Evolutionary conservation across 2,113 vertebrate species (phyloP).

Genomic region (Lophochroa leadbeateri): DNA sequence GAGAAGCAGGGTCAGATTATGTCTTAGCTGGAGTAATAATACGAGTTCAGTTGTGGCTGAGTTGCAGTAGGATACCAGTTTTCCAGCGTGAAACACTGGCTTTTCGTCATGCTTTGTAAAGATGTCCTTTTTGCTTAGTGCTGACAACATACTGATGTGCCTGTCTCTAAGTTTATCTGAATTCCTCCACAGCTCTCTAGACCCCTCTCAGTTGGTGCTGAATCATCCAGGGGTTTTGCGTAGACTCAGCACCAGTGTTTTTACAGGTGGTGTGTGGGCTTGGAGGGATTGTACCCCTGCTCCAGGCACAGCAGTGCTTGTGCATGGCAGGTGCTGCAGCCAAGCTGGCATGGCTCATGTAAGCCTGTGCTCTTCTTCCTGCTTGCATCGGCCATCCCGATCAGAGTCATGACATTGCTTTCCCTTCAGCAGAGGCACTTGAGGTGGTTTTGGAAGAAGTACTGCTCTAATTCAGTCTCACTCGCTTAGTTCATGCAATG

Average conservation of each 20-base stretch:
- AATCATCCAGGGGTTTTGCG: neutral
- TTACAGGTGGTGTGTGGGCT: neutral
- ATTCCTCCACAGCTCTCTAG: too few species aligned
- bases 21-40: neutral
- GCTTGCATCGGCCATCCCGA: rapidly evolving
- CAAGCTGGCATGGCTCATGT: rapidly evolving
- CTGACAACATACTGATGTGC: rapidly evolving
- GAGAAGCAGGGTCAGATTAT: neutral
- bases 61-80: neutral
- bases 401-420: neutral
- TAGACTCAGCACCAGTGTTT: rapidly evolving
- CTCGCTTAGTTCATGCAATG: neutral
- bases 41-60: rapidly evolving
- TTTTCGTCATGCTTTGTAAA: rapidly evolving
- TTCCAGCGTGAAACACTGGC: rapidly evolving
- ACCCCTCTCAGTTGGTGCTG: neutral
- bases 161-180: neutral
- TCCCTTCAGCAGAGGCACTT: neutral
- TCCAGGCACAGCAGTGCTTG: neutral
- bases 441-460: neutral
- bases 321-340: neutral
- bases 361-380: neutral
- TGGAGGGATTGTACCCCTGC: neutral
- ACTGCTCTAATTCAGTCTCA: neutral
- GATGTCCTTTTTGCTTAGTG: neutral